Percentiles rank a stretch among this genome's conserved stretches.
These are phyloP conservation scores for Drosophila quinaria DNA, from an alignment of 2,888 invertebrate species.

Conservation along the genomic window DNA sequence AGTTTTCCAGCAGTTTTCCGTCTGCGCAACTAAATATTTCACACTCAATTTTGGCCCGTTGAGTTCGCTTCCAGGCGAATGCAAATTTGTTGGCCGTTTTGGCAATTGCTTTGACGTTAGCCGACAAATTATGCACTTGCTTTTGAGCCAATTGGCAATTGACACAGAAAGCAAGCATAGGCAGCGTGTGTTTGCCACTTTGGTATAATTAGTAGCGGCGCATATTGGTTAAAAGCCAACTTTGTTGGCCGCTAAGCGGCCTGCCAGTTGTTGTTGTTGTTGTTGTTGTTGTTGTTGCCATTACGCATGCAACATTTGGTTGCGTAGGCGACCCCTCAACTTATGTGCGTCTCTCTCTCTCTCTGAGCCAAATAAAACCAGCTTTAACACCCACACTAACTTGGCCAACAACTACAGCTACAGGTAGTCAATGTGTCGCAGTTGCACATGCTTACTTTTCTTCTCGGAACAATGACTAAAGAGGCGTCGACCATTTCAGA, in stretches of 20 bases:
- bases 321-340: conserved; percentile 56
- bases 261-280: conserved; percentile 12
- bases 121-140: conserved; percentile 50
- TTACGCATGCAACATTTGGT: conserved; percentile 59
- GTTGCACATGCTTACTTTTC: conserved; percentile 3
- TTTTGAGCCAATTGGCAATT: conserved; percentile 44
- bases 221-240: conserved; percentile 53
- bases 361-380: conserved; percentile 44
- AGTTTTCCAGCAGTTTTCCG: conserved; percentile 9
- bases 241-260: conserved; percentile 48
- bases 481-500: neutral
- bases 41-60: conserved; percentile 10
- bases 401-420: neutral
- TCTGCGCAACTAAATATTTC: conserved; percentile 4
- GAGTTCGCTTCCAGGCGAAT: conserved; percentile 24
- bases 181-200: conserved; percentile 17
- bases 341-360: conserved; percentile 5
- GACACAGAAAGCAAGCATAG: conserved; percentile 39
- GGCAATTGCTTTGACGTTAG: conserved; percentile 31
- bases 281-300: conserved; percentile 31
- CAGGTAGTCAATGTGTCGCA: conserved; percentile 19
- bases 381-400: conserved; percentile 58
- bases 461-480: conserved; percentile 1
- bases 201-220: conserved; percentile 55
- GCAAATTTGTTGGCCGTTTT: conserved; percentile 43